Conservation (phyloP, 2,113 vertebrate species). For the Colossoma macropomum region DNA sequence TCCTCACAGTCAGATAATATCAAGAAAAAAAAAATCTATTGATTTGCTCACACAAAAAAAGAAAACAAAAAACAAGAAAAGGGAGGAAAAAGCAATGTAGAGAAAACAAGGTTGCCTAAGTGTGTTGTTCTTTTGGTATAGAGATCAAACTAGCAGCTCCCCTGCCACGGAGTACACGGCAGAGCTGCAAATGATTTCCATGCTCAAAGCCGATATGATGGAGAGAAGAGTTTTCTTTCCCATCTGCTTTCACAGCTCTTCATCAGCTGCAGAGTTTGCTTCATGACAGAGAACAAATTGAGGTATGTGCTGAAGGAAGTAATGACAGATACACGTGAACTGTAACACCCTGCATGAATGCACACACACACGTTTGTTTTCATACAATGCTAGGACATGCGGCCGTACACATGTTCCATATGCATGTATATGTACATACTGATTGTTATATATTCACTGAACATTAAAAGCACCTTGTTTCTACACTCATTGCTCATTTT, state of each 20-base stretch:
- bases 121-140: conserved; percentile 34
- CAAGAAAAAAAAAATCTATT: conserved; percentile 31
- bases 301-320: conserved; percentile 3
- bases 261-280: conserved; percentile 26
- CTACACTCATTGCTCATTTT: no score
- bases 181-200: conserved; percentile 50
- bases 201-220: conserved; percentile 32
- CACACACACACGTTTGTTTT: conserved; percentile 32
- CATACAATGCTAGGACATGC: no score
- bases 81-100: neutral
- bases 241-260: conserved; percentile 44
- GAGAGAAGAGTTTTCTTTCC: neutral
- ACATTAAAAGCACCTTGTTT: no score
- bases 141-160: conserved; percentile 59
- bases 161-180: conserved; percentile 40
- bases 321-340: neutral
- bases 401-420: no score
- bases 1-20: conserved; percentile 20
- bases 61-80: neutral
- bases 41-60: conserved; percentile 21
- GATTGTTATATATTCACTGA: no score
- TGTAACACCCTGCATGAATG: neutral
- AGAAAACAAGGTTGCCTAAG: conserved; percentile 25
- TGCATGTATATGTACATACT: no score
- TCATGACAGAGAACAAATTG: conserved; percentile 31